Evolutionary conservation across 1,140 invertebrate species (phyloP).

Genomic region (Cephus cinctus): DNA sequence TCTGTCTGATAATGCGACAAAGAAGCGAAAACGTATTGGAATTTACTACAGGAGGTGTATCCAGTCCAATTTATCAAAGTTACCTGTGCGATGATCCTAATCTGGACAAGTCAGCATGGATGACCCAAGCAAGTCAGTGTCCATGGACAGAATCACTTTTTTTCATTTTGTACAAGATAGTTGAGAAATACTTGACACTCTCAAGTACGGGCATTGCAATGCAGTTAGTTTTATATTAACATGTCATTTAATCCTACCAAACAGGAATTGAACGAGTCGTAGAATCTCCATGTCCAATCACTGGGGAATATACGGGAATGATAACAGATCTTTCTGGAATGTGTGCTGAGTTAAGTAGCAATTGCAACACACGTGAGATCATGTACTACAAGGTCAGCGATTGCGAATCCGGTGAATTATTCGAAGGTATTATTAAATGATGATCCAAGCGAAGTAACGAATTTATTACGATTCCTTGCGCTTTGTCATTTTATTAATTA

Average conservation of each 20-base stretch:
- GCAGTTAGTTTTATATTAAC: no score
- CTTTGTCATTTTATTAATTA: slow-evolving; percentile 1
- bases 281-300: slow-evolving; percentile 67
- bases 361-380: slow-evolving; percentile 67
- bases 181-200: no score
- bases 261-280: slow-evolving; percentile 56
- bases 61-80: slow-evolving; percentile 38
- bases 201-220: no score
- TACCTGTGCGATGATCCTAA: slow-evolving; percentile 50
- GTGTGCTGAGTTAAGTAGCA: slow-evolving; percentile 72
- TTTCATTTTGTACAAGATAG: no score
- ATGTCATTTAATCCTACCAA: no score
- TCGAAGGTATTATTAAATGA: slow-evolving; percentile 58
- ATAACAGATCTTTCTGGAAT: slow-evolving; percentile 67
- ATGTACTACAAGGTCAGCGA: slow-evolving; percentile 74
- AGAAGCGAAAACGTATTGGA: slow-evolving; percentile 67
- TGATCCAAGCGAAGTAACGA: slow-evolving; percentile 2
- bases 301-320: slow-evolving; percentile 66
- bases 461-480: slow-evolving; percentile 16
- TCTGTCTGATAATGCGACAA: slow-evolving; percentile 65
- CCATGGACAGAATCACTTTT: slow-evolving; percentile 1
- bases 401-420: slow-evolving; percentile 63
- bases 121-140: slow-evolving; percentile 67
- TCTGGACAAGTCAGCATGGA: slow-evolving; percentile 57
- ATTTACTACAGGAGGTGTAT: slow-evolving; percentile 54